phyloP scores from a whole-genome alignment of 2,797 vertebrate genomes.

The Ptychadena robeensis region DNA sequence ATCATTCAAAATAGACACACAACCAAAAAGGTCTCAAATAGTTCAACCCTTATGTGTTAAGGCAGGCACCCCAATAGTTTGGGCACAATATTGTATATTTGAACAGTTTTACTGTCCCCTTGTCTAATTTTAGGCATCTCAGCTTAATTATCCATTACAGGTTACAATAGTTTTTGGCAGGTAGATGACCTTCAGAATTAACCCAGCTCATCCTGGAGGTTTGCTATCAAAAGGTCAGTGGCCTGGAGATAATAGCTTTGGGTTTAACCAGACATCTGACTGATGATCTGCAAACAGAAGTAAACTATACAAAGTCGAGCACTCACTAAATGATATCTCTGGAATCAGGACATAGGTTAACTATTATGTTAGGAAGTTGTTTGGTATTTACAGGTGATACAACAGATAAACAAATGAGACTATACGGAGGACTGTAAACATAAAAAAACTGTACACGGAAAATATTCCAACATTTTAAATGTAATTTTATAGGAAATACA shows the following conservation, averaged over 20 bases:
- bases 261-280: slow-evolving; percentile 14
- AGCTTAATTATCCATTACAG: not conserved
- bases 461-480: too few relatives aligned
- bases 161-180: not conserved
- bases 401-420: not conserved
- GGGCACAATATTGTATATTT: too few relatives aligned
- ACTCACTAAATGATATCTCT: not conserved
- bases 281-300: slow-evolving; percentile 40
- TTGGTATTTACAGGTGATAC: not conserved
- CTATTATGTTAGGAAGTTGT: not conserved
- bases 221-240: slow-evolving; percentile 29
- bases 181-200: slow-evolving; percentile 15
- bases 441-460: too few relatives aligned
- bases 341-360: not conserved
- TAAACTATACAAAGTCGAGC: not conserved
- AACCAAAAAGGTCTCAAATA: too few relatives aligned
- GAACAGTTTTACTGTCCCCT: not conserved
- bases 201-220: not conserved
- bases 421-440: not conserved
- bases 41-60: too few relatives aligned
- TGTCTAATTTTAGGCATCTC: slow-evolving; percentile 2
- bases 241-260: slow-evolving; percentile 22
- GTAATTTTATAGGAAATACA: too few relatives aligned
- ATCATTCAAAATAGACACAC: too few relatives aligned
- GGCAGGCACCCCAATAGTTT: too few relatives aligned